These are phyloP conservation scores for Drosophila sordidula DNA, from an alignment of 2,888 invertebrate genomes.

Conservation along the genomic window DNA sequence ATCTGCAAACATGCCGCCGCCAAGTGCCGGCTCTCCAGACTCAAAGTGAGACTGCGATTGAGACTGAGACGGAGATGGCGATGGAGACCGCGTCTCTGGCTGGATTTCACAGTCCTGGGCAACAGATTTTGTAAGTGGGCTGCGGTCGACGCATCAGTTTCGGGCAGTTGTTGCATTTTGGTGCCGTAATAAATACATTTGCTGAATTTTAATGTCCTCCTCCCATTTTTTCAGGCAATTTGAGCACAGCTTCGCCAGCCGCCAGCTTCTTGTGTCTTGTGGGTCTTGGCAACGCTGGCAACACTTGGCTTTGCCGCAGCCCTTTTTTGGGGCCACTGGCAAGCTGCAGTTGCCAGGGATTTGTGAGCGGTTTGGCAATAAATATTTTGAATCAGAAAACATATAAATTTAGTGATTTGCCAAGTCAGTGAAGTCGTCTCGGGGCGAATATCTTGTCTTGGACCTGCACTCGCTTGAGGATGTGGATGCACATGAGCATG, in stretches of 20 bases:
- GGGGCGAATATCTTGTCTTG: constrained; percentile 6
- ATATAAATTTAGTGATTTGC: constrained; percentile 84
- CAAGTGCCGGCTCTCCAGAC: constrained; percentile 56
- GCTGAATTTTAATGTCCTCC: constrained; percentile 83
- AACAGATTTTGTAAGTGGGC: constrained; percentile 45
- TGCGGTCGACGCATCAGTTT: constrained; percentile 75
- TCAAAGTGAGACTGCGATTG: constrained; percentile 8
- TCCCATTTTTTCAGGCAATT: constrained; percentile 82
- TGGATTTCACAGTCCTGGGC: constrained; percentile 37
- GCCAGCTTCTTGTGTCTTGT: constrained; percentile 25
- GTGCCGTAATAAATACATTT: constrained; percentile 84
- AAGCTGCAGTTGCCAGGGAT: constrained; percentile 45
- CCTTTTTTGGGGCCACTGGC: constrained; percentile 65
- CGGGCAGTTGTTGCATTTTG: constrained; percentile 56
- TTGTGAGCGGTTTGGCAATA: constrained; percentile 72
- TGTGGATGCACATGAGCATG: constrained; percentile 29
- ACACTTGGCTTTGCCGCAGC: constrained; percentile 55
- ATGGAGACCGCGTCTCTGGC: constrained; percentile 9
- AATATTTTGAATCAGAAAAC: constrained; percentile 84
- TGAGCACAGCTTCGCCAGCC: constrained; percentile 55
- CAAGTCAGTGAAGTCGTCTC: constrained; percentile 58
- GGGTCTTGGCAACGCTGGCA: constrained; percentile 1
- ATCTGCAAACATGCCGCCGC: constrained; percentile 80
- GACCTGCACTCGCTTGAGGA: constrained; percentile 18
- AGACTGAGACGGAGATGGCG: constrained; percentile 6